A percentile compares a stretch with the other conserved stretches of the same genome.
Conservation (phyloP, 1,140 invertebrate species). For the Myzus persicae region DNA sequence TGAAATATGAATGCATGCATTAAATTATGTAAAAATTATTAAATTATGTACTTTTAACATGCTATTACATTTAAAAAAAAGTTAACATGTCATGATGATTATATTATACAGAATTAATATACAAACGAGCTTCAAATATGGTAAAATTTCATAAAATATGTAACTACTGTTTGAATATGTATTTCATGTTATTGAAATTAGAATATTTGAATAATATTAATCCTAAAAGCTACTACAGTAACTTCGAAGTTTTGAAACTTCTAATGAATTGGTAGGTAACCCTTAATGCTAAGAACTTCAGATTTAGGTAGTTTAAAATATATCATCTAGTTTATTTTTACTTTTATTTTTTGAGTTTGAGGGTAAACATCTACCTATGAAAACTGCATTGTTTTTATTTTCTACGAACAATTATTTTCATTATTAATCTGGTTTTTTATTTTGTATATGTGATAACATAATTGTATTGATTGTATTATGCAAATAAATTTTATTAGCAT, state of each 20-base stretch:
- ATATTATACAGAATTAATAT: neutral
- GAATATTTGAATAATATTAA: conserved; percentile 20
- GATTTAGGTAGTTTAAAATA: neutral
- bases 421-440: neutral
- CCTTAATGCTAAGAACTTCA: neutral
- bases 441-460: neutral
- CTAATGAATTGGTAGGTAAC: neutral
- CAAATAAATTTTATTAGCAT: neutral
- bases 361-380: neutral
- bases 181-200: conserved; percentile 20
- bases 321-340: conserved; percentile 8
- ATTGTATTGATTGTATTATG: conserved; percentile 3
- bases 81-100: conserved; percentile 11
- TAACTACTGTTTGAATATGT: neutral
- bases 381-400: neutral
- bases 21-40: neutral
- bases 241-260: conserved; percentile 7
- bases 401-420: neutral
- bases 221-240: conserved; percentile 15
- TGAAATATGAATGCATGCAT: conserved; percentile 11
- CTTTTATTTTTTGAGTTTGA: neutral
- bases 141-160: conserved; percentile 19
- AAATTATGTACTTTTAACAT: conserved; percentile 9
- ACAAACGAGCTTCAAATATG: neutral
- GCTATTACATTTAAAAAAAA: neutral